A percentile compares a stretch with the other conserved stretches of the same genome.
Evolutionary conservation across 1,140 invertebrate species (phyloP).

Genomic region (Pentalonia nigronervosa): DNA sequence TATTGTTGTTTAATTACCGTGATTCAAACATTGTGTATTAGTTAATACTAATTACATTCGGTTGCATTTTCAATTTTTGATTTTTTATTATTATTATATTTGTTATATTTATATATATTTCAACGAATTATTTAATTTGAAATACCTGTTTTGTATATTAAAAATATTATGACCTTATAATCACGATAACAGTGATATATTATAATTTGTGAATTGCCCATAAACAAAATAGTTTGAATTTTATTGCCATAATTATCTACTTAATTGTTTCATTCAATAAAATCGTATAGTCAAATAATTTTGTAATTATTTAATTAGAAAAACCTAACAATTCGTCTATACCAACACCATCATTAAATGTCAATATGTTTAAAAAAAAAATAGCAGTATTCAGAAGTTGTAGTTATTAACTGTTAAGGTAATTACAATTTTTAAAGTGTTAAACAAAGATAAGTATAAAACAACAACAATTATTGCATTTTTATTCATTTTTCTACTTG

Average conservation of each 20-base stretch:
- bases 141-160: background rate
- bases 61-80: background rate
- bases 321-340: background rate
- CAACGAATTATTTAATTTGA: background rate
- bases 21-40: background rate
- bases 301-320: background rate
- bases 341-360: background rate
- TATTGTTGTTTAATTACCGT: background rate
- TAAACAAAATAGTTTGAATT: background rate
- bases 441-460: background rate
- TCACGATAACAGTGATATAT: background rate
- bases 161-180: background rate
- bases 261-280: slow-evolving; percentile 19
- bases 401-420: background rate
- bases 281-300: background rate
- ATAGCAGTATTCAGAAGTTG: background rate
- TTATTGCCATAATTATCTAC: background rate
- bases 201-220: background rate
- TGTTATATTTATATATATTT: background rate
- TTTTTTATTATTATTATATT: background rate
- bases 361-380: background rate
- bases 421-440: background rate
- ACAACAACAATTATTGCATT: background rate
- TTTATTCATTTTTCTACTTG: background rate
- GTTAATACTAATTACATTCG: background rate